Base-by-base conservation (phyloP, 64 coral and sea anemone genomes). In the Orbicella faveolata region DNA sequence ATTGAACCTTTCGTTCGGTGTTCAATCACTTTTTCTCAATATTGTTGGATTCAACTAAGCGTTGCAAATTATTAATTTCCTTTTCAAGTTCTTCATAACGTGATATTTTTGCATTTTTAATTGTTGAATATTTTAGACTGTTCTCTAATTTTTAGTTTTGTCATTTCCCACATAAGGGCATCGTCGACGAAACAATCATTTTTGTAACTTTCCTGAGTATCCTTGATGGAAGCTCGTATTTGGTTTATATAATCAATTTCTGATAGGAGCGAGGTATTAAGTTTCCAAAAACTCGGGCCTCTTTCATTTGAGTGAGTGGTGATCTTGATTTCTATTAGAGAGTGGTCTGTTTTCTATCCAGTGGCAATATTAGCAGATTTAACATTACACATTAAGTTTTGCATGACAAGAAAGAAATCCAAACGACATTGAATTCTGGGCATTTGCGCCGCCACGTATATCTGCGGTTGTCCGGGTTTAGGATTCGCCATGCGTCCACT, bases 321-420 rank as follows among this genome's bases (percentile, higher is more conserved):
- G 3, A 81, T 17, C 11, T 68, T 75, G 52, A 79, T 30, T 18
- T 37, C 2, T 89, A 89, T 79, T 13, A 67, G 0, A 6, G 87
- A 79, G 37, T 79, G 87, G n/a, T 89, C 87, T 6, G 87, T 79
- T 78, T 89, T 89, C 19, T 79, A 89, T 4, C 88, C 30, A 30
- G 30, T 30, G 30, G 30, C 30, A 30, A 30, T 30, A 30, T 30
- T 30, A 30, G 30, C 30, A 30, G 30, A 30, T 30, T 30, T 30
- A 30, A 30, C 30, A 30, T 30, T 30, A 30, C 30, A 30, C 30
- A 72, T 89, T n/a, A 80, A 26, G 12, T 15, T 41, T 57, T 36
- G 55, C 11, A 48, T 90, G 10, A 65, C 55, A 34, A 90, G 41
- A 53, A 90, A 90, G 25, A 81, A 81, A 73, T 90, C 88, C 19